Percentiles rank a stretch among this genome's conserved stretches.
Evolutionary conservation across 2,888 invertebrate species (phyloP).

Genomic region (Lagria hirta): DNA sequence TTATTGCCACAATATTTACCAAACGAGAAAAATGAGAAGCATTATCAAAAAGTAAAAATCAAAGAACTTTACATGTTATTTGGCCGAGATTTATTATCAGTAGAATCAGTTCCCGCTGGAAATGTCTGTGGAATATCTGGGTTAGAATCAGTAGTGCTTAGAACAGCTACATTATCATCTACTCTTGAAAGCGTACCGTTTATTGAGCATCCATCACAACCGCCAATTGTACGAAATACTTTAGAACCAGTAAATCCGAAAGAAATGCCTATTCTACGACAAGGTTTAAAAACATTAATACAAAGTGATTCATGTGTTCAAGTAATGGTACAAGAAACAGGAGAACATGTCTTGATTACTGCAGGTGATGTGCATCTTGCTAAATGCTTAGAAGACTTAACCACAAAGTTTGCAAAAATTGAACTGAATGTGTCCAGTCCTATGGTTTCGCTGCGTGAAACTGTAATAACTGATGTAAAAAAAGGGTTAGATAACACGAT

Average conservation of each 20-base stretch:
- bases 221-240: slow-evolving; percentile 90
- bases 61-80: slow-evolving; percentile 84
- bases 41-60: slow-evolving; percentile 64
- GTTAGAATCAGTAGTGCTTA: slow-evolving; percentile 78
- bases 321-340: slow-evolving; percentile 87
- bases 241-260: slow-evolving; percentile 81
- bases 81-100: slow-evolving; percentile 84
- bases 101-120: slow-evolving; percentile 83
- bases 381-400: slow-evolving; percentile 91
- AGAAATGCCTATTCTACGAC: slow-evolving; percentile 73
- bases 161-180: slow-evolving; percentile 86
- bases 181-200: slow-evolving; percentile 84
- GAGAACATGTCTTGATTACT: slow-evolving; percentile 92
- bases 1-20: slow-evolving; percentile 90
- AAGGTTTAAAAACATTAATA: slow-evolving; percentile 82
- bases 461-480: slow-evolving; percentile 86
- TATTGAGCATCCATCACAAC: slow-evolving; percentile 75
- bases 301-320: slow-evolving; percentile 95
- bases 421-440: slow-evolving; percentile 91
- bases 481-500: slow-evolving; percentile 55
- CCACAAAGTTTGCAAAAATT: slow-evolving; percentile 77
- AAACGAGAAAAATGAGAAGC: slow-evolving; percentile 27
- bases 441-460: slow-evolving; percentile 95
- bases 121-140: slow-evolving; percentile 90
- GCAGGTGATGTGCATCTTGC: slow-evolving; percentile 97